Conservation (phyloP, 2,113 vertebrate species). For the Eulemur macaco region DNA sequence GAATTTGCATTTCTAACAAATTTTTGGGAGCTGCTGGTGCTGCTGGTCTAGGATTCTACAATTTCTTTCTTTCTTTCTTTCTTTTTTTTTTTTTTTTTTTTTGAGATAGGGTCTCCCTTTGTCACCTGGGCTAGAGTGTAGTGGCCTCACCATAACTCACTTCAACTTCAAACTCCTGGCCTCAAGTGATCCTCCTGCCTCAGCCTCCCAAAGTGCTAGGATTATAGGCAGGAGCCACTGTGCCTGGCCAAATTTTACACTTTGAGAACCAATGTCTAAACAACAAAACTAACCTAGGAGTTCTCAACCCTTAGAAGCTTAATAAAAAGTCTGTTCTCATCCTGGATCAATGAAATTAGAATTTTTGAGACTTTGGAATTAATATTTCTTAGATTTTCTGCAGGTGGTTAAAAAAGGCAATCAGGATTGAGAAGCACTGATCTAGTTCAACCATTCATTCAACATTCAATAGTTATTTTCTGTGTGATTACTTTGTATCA, state of each 20-base stretch:
- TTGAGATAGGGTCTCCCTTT: too few species aligned
- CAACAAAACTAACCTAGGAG: background rate
- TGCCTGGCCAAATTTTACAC: background rate
- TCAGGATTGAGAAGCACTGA: background rate
- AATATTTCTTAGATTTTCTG: constrained; percentile 16
- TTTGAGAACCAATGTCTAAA: constrained; percentile 3
- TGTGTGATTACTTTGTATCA: background rate
- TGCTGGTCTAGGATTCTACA: background rate
- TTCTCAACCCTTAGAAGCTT: background rate
- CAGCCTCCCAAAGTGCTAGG: too few species aligned
- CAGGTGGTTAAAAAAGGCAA: constrained; percentile 15
- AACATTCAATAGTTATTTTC: background rate
- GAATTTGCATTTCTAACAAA: background rate
- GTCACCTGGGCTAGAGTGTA: too few species aligned
- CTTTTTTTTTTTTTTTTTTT: background rate
- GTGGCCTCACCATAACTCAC: too few species aligned
- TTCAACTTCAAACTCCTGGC: too few species aligned
- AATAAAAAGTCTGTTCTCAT: background rate
- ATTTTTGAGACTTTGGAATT: background rate
- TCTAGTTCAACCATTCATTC: constrained; percentile 6
- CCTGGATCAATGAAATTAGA: background rate
- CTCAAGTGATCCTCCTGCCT: too few species aligned
- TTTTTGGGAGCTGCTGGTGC: background rate
- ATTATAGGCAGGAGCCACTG: too few species aligned
- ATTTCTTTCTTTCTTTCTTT: background rate